Evolutionary conservation across 1,140 invertebrate genomes (phyloP).

Genomic region (Anoplolepis gracilipes): DNA sequence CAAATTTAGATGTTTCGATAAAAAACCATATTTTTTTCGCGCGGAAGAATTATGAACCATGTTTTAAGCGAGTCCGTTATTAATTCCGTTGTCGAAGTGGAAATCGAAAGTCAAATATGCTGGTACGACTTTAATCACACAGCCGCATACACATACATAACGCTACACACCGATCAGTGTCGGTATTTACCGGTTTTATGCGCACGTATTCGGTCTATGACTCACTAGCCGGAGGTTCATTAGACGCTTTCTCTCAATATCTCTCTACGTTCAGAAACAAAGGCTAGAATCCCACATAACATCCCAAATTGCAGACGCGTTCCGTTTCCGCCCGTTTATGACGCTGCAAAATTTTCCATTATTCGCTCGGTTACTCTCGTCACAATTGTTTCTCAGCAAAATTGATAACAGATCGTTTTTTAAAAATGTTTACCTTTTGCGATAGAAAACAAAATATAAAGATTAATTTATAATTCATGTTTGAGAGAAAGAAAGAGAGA

Average conservation of each 20-base stretch:
- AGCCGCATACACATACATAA: not conserved
- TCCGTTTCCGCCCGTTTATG: constrained; percentile 22
- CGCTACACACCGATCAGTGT: not conserved
- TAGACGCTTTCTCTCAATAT: constrained; percentile 48
- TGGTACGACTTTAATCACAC: constrained; percentile 20
- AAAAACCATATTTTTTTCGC: not conserved
- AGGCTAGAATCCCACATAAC: constrained; percentile 10
- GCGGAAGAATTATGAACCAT: not conserved
- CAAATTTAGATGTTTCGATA: constrained; percentile 7
- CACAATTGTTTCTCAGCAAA: not conserved
- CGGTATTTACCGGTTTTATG: constrained; percentile 44
- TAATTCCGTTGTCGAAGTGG: not conserved
- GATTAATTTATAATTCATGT: not conserved
- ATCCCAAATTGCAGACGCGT: constrained; percentile 9
- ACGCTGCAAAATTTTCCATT: constrained; percentile 9
- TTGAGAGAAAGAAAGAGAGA: not conserved
- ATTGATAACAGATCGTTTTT: constrained; percentile 21
- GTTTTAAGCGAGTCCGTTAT: not conserved
- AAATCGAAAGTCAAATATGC: constrained; percentile 50
- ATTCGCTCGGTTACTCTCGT: constrained; percentile 18
- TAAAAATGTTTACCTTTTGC: not conserved
- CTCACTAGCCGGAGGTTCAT: constrained; percentile 35
- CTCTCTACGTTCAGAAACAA: constrained; percentile 27
- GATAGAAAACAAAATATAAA: not conserved
- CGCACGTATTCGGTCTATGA: constrained; percentile 4